Base-by-base conservation (phyloP, 1,140 invertebrate genomes). In the Anagrus nilaparvatae region DNA sequence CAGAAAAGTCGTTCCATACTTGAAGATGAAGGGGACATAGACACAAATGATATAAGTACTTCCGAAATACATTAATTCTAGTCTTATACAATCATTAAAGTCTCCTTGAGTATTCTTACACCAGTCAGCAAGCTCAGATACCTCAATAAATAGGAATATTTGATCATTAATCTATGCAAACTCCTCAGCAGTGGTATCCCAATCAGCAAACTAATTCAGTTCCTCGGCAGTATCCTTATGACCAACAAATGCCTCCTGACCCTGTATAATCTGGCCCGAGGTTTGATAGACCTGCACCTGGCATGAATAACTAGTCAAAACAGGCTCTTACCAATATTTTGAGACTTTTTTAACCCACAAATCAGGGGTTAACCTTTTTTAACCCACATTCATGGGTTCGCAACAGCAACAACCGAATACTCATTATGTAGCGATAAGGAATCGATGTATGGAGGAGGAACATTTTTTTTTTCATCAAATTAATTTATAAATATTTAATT, bases 291-390 rank as follows among this genome's bases (percentile, higher is more conserved):
- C 78, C 81, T 0, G 31, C 18, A 7, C 38, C 38, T 3, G 17
- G 38, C 4, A 72, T 74, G 13, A 61, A 77, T 54, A 78, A 81
- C 56, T 74, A 79, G 44, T 86, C 86, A 0, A 92, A 92, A 53
- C 84, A 87, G 57, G 87, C 88, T 1, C 61, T 93, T 3, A 85
- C 84, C 3, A 81, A 88, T 48, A 88, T 93, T 84, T 63, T 94
- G 33, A 70, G 86, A 2, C 73, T 81, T 48, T 69, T 78, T 18
- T 58, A 74, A 18, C 66, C 66, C 2, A 56, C 67, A 5, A 69
- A 62, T 43, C 72, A 71, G n/a, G n/a, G n/a, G n/a, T n/a, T n/a
- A n/a, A n/a, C n/a, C n/a, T n/a, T n/a, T n/a, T n/a, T n/a, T n/a
- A n/a, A n/a, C n/a, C n/a, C n/a, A n/a, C n/a, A 45, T 70, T 72